phyloP scores from a whole-genome alignment of 2,888 invertebrate species.

The Sialis lutaria region DNA sequence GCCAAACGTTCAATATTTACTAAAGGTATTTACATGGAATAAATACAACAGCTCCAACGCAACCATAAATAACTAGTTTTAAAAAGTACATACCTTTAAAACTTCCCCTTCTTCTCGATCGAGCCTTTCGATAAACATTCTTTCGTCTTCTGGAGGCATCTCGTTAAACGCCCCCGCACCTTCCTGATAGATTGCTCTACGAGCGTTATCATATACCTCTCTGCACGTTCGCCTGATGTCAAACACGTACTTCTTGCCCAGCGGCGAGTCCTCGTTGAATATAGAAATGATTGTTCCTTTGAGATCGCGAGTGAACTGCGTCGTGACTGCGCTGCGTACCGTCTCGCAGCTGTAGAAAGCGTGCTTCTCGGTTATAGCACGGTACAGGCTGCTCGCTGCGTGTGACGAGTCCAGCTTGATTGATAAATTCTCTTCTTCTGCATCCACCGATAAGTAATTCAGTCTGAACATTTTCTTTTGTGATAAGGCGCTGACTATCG shows the following conservation, averaged over 20 bases:
- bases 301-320: slow-evolving; percentile 75
- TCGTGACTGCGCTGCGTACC: slow-evolving; percentile 70
- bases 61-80: no score
- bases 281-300: slow-evolving; percentile 83
- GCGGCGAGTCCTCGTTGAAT: slow-evolving; percentile 73
- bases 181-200: slow-evolving; percentile 43
- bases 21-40: no score
- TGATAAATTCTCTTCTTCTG: slow-evolving; percentile 49
- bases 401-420: slow-evolving; percentile 67
- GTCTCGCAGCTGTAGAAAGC: slow-evolving; percentile 89
- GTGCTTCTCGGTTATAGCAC: slow-evolving; percentile 80
- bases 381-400: slow-evolving; percentile 64
- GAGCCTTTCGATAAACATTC: no score
- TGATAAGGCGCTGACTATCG: slow-evolving; percentile 63
- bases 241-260: slow-evolving; percentile 81
- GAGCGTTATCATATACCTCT: slow-evolving; percentile 77
- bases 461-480: slow-evolving; percentile 57
- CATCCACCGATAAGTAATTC: slow-evolving; percentile 51
- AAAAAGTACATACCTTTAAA: no score
- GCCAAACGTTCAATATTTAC: no score
- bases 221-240: slow-evolving; percentile 77
- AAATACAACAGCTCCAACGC: no score
- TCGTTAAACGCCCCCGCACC: not conserved
- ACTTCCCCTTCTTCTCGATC: no score
- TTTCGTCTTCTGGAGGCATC: no score